Base-by-base conservation (phyloP, 2,888 invertebrate genomes). In the Drosophila testacea region DNA sequence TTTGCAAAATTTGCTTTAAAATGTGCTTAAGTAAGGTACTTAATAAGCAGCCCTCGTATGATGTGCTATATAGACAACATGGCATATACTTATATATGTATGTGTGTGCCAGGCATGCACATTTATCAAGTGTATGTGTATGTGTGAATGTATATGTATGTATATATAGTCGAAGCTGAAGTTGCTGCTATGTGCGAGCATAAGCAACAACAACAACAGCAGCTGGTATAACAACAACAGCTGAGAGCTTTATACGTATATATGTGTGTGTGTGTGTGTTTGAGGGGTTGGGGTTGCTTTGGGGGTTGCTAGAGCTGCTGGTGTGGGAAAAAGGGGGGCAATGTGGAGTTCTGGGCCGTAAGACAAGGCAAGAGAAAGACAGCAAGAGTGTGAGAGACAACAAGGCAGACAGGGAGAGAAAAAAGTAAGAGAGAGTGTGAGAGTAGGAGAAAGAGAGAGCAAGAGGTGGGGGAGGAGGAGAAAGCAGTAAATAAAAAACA, bases 401-500 rank as follows among this genome's bases (percentile, higher is more conserved):
- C 10, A 30, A 39, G 32, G 28, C 27, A 64, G 48, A 10, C 13
- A 22, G 38, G 36, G 28, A 22, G 77, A n/a, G 27, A 38, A 32
- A n/a, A 42, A 1, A 38, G 10, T 4, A 16, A 22, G 41, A 4
- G 42, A 10, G 44, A n/a, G 36, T 2, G 4, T 3, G 13, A 7
- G 48, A 27, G 57, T 28, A 28, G 7, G 47, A n/a, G 36, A 4
- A 4, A 28, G 34, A n/a, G n/a, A n/a, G 41, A 44, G 42, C 42
- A 30, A 3, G 22, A 46, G 36, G 16, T 9, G 38, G 48, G 2
- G 32, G 11, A 44, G 4, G 11, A 32, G 48, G 16, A 27, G 48
- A 44, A 28, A 54, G 64, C 69, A 81, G 82, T 82, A 88, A 88
- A 89, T 79, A 77, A 73, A 83, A 80, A 76, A 87, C 64, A 76